phyloP scores from a whole-genome alignment of 2,113 vertebrate species.

The Pycnonotus jocosus region DNA sequence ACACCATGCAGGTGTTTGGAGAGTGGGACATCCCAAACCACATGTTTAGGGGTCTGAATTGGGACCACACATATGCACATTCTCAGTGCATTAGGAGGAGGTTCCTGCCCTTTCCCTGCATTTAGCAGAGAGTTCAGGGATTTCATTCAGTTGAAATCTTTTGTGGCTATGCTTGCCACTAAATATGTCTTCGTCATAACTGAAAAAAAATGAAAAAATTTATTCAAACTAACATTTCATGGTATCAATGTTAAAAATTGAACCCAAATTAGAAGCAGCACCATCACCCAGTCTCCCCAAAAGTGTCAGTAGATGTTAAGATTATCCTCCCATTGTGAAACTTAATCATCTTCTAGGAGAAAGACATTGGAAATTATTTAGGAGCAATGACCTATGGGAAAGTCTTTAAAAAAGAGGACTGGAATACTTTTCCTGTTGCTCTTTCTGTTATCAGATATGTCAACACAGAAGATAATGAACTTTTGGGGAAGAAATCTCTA shows the following conservation, averaged over 20 bases:
- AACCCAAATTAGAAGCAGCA: neutral
- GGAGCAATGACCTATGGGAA: neutral
- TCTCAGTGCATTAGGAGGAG: neutral
- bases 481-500: neutral
- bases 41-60: neutral
- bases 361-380: neutral
- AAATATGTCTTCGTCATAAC: neutral
- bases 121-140: neutral
- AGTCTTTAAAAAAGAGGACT: neutral
- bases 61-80: neutral
- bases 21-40: neutral
- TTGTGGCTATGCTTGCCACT: neutral
- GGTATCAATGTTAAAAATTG: neutral
- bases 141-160: neutral
- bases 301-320: neutral
- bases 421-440: neutral
- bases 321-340: neutral
- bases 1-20: neutral
- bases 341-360: neutral
- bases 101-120: neutral
- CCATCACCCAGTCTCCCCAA: neutral
- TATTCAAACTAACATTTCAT: neutral
- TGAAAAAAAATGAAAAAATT: neutral
- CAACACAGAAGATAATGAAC: neutral
- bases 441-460: neutral